phyloP scores from a whole-genome alignment of 2,888 invertebrate species.

The Synanthedon vespiformis region DNA sequence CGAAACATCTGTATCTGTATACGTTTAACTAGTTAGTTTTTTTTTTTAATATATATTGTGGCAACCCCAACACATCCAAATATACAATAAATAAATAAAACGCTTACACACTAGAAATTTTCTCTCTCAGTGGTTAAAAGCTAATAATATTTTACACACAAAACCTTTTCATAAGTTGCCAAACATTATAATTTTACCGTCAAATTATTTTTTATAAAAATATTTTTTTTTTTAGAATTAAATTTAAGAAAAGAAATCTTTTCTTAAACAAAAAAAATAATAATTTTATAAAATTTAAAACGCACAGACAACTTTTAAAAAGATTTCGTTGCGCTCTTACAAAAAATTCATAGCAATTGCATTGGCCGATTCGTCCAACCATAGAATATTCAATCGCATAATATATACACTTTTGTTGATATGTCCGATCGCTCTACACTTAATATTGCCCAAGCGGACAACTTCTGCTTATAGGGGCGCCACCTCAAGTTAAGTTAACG shows the following conservation, averaged over 20 bases:
- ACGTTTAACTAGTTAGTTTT: background rate
- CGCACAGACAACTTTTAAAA: background rate
- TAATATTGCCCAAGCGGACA: no score
- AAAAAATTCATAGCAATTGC: constrained; percentile 26
- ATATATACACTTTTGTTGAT: constrained; percentile 4
- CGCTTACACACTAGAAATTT: constrained; percentile 51
- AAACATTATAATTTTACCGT: no score
- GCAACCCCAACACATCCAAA: constrained; percentile 41
- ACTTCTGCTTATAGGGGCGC: no score
- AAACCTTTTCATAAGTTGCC: no score
- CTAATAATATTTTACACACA: constrained; percentile 18
- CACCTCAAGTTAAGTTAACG: no score
- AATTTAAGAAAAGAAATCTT: no score
- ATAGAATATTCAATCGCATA: background rate
- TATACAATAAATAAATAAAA: constrained; percentile 27
- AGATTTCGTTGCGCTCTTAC: constrained; percentile 8
- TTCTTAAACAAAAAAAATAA: no score
- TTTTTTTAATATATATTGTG: constrained; percentile 21
- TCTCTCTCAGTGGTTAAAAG: constrained; percentile 58
- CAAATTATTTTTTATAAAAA: no score
- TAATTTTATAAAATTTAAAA: no score
- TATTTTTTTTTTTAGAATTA: no score
- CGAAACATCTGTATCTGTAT: no score
- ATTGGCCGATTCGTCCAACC: constrained; percentile 15
- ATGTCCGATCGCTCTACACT: constrained; percentile 4